These are phyloP conservation scores for Lontra canadensis DNA, from an alignment of 2,113 vertebrate genomes.

Conservation along the genomic window DNA sequence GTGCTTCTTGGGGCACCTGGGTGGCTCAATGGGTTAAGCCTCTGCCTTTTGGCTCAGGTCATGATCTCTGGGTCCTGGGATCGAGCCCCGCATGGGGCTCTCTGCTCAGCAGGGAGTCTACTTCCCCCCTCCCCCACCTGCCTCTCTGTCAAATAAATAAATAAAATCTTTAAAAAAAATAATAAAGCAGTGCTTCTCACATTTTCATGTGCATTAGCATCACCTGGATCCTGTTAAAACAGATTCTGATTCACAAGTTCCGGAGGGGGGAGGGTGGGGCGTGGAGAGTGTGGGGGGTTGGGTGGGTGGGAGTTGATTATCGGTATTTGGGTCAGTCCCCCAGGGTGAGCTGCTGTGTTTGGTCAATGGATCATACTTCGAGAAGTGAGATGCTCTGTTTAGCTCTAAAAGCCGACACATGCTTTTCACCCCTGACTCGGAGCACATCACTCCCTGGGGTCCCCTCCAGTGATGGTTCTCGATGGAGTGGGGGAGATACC, in stretches of 20 bases:
- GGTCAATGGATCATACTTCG: background rate
- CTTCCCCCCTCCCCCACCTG: too few species aligned
- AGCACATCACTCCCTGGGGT: background rate
- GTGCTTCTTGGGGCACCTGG: background rate
- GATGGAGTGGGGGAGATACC: too few species aligned
- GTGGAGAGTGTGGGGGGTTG: background rate
- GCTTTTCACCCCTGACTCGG: background rate
- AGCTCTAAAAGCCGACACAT: background rate
- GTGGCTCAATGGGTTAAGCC: too few species aligned
- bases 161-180: too few species aligned
- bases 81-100: fast-evolving
- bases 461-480: background rate
- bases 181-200: background rate
- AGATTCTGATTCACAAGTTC: background rate
- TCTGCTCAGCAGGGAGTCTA: too few species aligned
- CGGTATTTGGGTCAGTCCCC: background rate
- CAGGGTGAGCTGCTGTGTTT: background rate
- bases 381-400: background rate
- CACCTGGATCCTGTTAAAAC: background rate
- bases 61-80: too few species aligned
- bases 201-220: background rate
- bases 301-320: background rate
- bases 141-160: too few species aligned
- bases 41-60: too few species aligned
- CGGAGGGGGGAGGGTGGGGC: fast-evolving